Evolutionary conservation across 2,888 invertebrate species (phyloP).

Genomic region (Rhodophaea formosa): DNA sequence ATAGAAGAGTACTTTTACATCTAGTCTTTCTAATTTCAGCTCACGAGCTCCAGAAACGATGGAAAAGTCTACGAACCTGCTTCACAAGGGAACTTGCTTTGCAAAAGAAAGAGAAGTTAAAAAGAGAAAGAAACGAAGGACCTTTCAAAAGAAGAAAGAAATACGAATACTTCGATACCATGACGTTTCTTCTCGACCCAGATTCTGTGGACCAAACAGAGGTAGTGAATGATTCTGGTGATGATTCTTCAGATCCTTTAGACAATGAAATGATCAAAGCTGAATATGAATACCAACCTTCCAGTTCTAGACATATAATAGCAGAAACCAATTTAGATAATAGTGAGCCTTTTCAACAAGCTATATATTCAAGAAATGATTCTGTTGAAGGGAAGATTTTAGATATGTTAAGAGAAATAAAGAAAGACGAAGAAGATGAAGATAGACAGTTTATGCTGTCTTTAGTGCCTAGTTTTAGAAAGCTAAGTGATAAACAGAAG

Average conservation of each 20-base stretch:
- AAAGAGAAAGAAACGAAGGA: slow-evolving; percentile 33
- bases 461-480: slow-evolving; percentile 51
- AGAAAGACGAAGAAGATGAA: slow-evolving; percentile 49
- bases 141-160: slow-evolving; percentile 43
- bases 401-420: slow-evolving; percentile 43
- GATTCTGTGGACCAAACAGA: slow-evolving; percentile 27
- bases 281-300: slow-evolving; percentile 29
- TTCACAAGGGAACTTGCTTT: slow-evolving; percentile 50
- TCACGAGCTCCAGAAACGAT: slow-evolving; percentile 51
- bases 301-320: neutral
- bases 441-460: slow-evolving; percentile 58
- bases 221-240: slow-evolving; percentile 21
- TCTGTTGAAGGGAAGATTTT: slow-evolving; percentile 42
- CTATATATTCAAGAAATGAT: slow-evolving; percentile 34
- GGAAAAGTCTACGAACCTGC: slow-evolving; percentile 58
- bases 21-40: slow-evolving; percentile 35
- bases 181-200: slow-evolving; percentile 43
- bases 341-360: slow-evolving; percentile 19
- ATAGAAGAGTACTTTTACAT: no score
- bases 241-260: slow-evolving; percentile 35
- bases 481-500: slow-evolving; percentile 48
- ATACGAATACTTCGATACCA: slow-evolving; percentile 49
- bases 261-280: slow-evolving; percentile 32
- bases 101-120: slow-evolving; percentile 44
- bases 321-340: neutral